Conservation (phyloP, 2,888 invertebrate species). For the Lepidonotus clava region DNA sequence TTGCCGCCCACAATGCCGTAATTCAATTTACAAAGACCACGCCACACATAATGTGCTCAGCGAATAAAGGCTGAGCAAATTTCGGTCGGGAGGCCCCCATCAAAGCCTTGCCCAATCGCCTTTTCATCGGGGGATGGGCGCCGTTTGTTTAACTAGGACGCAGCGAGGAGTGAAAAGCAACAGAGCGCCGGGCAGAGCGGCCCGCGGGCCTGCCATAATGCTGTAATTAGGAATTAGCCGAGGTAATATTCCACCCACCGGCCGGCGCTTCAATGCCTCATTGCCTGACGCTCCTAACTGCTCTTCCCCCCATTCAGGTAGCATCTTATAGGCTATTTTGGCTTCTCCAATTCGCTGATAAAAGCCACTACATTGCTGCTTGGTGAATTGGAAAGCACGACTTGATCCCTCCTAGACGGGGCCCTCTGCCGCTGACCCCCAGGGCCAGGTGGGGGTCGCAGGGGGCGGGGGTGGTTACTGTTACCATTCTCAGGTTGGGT, state of each 20-base stretch:
- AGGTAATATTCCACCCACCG: slow-evolving; percentile 35
- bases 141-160: slow-evolving; percentile 48
- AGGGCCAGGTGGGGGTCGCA: neutral
- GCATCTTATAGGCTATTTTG: slow-evolving; percentile 49
- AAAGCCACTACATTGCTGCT: slow-evolving; percentile 50
- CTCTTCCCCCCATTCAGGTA: slow-evolving; percentile 35
- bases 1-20: slow-evolving; percentile 23
- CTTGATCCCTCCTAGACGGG: slow-evolving; percentile 24
- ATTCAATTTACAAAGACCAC: slow-evolving; percentile 54
- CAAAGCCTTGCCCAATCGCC: slow-evolving; percentile 45
- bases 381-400: slow-evolving; percentile 22
- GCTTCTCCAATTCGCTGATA: slow-evolving; percentile 40
- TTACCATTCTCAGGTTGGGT: neutral
- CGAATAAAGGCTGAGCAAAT: slow-evolving; percentile 34
- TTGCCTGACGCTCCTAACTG: slow-evolving; percentile 35
- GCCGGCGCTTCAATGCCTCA: slow-evolving; percentile 35
- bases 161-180: slow-evolving; percentile 44
- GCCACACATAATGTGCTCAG: slow-evolving; percentile 42
- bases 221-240: slow-evolving; percentile 48
- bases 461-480: neutral
- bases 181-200: slow-evolving; percentile 16
- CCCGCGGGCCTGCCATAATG: slow-evolving; percentile 27
- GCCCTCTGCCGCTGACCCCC: slow-evolving; percentile 30
- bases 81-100: slow-evolving; percentile 7
- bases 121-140: neutral